These are phyloP conservation scores for Tautogolabrus adspersus DNA, from an alignment of 2,113 vertebrate genomes.

Conservation along the genomic window DNA sequence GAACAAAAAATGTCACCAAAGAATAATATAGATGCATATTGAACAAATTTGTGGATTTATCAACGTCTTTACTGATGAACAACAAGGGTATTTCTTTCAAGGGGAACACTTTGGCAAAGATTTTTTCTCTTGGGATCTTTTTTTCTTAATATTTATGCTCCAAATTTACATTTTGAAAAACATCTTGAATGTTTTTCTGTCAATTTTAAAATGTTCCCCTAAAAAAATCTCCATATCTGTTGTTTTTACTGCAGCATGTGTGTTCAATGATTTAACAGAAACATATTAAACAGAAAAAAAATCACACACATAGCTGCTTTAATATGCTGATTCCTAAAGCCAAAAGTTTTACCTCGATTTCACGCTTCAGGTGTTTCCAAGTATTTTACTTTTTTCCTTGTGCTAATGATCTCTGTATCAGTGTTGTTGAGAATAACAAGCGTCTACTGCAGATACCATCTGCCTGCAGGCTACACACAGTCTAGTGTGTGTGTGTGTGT, in stretches of 20 bases:
- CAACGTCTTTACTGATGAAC: neutral
- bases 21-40: neutral
- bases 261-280: constrained; percentile 49
- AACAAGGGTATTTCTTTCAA: neutral
- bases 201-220: constrained; percentile 2
- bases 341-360: constrained; percentile 56
- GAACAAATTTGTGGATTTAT: neutral
- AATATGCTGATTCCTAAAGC: constrained; percentile 63
- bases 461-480: constrained; percentile 71
- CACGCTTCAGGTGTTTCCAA: constrained; percentile 63
- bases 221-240: constrained; percentile 47
- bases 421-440: constrained; percentile 77
- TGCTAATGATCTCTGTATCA: constrained; percentile 78
- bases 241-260: constrained; percentile 36
- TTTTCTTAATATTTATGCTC: neutral
- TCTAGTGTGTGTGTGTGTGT: constrained; percentile 9
- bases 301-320: constrained; percentile 54
- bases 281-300: constrained; percentile 36
- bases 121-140: constrained; percentile 2
- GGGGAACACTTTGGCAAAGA: neutral
- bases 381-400: constrained; percentile 66
- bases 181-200: constrained; percentile 9
- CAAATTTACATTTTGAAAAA: constrained; percentile 29
- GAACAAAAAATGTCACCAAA: neutral
- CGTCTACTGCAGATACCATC: constrained; percentile 70